These are phyloP conservation scores for Centrocercus urophasianus DNA, from an alignment of 2,113 vertebrate species.

Conservation along the genomic window DNA sequence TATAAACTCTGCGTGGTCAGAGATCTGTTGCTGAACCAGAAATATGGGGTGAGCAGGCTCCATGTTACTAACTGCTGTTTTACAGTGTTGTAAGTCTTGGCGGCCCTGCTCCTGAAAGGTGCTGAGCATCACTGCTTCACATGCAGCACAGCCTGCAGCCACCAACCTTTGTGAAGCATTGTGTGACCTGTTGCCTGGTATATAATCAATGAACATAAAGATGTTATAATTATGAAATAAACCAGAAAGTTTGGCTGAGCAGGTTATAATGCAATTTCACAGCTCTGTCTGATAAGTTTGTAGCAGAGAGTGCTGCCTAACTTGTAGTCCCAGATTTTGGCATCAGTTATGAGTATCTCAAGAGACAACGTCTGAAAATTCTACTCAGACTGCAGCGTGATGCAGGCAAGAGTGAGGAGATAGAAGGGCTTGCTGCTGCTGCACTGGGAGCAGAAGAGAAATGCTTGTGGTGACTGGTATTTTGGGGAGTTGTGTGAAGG, in stretches of 20 bases:
- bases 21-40: neutral
- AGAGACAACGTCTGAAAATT: neutral
- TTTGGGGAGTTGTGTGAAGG: neutral
- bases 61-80: fast-evolving
- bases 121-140: fast-evolving
- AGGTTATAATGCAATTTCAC: neutral
- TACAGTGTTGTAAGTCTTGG: neutral
- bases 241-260: no score
- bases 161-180: neutral
- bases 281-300: neutral
- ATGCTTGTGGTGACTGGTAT: neutral
- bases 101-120: neutral
- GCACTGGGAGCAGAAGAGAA: neutral
- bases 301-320: fast-evolving
- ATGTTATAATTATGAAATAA: no score
- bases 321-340: neutral
- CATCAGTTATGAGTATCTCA: neutral
- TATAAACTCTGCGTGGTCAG: fast-evolving
- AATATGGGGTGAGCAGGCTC: fast-evolving
- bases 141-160: neutral
- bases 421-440: neutral
- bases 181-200: neutral
- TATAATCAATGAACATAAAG: no score
- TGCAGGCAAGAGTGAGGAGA: neutral
- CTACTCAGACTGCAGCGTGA: neutral